A percentile compares a stretch with the other conserved stretches of the same genome.
Conservation (phyloP, 2,113 vertebrate species). For the Cathartes aura region DNA sequence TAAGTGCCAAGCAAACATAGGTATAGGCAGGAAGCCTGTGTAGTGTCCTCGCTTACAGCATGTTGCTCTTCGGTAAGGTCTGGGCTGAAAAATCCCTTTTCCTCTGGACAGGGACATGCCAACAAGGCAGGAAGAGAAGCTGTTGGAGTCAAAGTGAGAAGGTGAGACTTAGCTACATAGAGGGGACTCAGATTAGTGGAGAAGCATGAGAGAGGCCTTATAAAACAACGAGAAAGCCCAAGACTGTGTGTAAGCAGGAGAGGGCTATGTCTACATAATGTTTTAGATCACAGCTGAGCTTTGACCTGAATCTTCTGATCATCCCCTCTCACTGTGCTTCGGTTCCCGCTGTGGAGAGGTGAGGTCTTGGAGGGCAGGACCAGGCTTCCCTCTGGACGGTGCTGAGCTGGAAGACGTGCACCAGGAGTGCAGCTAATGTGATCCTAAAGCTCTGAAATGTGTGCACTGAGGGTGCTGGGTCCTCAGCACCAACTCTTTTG, state of each 20-base stretch:
- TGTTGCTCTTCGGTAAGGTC: neutral
- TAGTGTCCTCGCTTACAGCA: neutral
- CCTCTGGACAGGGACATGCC: neutral
- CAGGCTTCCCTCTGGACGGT: accelerated
- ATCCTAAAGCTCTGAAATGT: neutral
- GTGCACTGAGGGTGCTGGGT: neutral
- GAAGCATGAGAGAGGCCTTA: neutral
- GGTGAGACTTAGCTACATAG: neutral
- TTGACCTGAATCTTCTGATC: neutral
- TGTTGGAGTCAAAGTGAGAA: neutral
- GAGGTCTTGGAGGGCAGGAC: accelerated
- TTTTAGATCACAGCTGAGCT: neutral
- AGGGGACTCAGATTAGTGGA: neutral
- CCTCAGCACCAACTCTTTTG: neutral
- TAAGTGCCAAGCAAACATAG: slow-evolving; percentile 9
- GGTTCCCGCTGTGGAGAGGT: neutral
- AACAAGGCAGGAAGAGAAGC: neutral
- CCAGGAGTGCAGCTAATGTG: neutral
- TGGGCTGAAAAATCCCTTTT: neutral
- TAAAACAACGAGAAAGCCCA: neutral
- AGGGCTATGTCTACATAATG: neutral
- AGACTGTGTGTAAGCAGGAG: neutral
- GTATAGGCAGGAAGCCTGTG: neutral
- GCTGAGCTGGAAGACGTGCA: neutral
- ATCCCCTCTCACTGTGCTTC: neutral